Percentiles rank a stretch among this genome's conserved stretches.
These are phyloP conservation scores for Sebastes melanostomus DNA, from an alignment of 2,797 vertebrate genomes.

Conservation along the genomic window DNA sequence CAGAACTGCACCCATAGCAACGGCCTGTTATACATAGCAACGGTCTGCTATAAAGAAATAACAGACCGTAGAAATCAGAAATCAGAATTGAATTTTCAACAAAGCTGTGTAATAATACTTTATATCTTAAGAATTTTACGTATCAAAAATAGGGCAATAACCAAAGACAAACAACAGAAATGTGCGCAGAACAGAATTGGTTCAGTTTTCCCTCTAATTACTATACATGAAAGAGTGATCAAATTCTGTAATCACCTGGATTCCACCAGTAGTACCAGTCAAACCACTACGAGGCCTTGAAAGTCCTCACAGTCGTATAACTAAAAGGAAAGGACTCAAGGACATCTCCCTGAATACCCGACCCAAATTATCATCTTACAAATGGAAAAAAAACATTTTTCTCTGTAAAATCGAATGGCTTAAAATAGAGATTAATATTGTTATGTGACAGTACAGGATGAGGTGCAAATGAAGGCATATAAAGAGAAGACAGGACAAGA, in stretches of 20 bases:
- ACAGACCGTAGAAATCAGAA: neutral
- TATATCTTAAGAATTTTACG: neutral
- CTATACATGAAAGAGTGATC: conserved; percentile 3
- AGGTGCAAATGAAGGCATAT: neutral
- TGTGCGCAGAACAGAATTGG: neutral
- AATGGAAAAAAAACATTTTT: neutral
- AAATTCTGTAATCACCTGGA: neutral
- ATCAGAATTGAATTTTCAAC: neutral
- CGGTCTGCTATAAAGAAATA: too few relatives aligned
- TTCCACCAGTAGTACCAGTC: neutral
- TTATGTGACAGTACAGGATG: neutral
- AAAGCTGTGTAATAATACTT: neutral
- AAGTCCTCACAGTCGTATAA: neutral
- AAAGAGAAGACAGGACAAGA: neutral
- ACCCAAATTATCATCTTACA: neutral
- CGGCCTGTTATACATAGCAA: too few relatives aligned
- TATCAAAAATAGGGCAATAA: neutral
- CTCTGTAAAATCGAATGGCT: neutral
- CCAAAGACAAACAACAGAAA: neutral
- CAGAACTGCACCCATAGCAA: neutral
- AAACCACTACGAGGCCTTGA: neutral
- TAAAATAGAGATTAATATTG: neutral
- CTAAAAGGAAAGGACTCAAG: neutral
- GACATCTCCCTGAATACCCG: neutral
- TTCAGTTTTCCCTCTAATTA: conserved; percentile 6